A percentile compares a stretch with the other conserved stretches of the same genome.
These are phyloP conservation scores for Hydractinia symbiolongicarpus DNA, from an alignment of 30 jellyfish, hydroid and myxozoan genomes.

Conservation along the genomic window DNA sequence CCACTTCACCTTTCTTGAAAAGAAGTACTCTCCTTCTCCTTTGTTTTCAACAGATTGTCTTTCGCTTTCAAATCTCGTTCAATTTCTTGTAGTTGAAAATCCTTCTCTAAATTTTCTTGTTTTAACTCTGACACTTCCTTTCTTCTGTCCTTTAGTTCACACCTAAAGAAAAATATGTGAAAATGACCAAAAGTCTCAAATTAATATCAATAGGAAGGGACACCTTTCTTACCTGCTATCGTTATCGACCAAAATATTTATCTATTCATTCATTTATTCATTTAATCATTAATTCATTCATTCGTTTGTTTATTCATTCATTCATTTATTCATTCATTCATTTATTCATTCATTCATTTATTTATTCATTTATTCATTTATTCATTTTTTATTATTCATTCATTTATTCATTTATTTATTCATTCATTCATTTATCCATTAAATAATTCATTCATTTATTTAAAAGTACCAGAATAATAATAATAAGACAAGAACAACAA, in stretches of 20 bases:
- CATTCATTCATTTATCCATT: too few species aligned
- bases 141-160: conserved; percentile 3
- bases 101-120: conserved; percentile 1
- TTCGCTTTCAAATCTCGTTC: background rate
- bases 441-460: too few species aligned
- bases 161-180: background rate
- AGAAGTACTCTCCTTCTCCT: background rate
- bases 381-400: too few species aligned
- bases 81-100: background rate
- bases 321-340: too few species aligned
- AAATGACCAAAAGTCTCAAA: background rate
- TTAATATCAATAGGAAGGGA: background rate
- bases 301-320: too few species aligned
- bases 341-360: too few species aligned
- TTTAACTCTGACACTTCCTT: conserved; percentile 1
- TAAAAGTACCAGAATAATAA: too few species aligned
- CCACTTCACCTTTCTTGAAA: background rate
- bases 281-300: too few species aligned
- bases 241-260: background rate
- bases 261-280: too few species aligned
- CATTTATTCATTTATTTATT: too few species aligned
- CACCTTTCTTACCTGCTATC: background rate
- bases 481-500: too few species aligned
- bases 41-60: background rate
- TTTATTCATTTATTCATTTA: too few species aligned